Conservation (phyloP, 2,888 invertebrate species). For the Ferdinandea cuprea region DNA sequence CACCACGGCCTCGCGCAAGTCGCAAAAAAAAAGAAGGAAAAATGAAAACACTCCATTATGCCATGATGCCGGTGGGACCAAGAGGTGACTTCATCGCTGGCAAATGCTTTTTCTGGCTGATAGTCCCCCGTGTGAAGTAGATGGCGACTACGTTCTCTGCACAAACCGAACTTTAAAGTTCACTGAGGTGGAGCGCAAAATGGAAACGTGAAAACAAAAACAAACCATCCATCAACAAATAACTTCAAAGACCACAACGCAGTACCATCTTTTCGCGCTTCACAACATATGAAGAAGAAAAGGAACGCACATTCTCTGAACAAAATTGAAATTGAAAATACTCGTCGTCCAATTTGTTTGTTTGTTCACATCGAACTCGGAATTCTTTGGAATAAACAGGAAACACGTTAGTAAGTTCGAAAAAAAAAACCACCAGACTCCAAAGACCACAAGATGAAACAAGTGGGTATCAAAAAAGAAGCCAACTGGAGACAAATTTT, state of each 20-base stretch:
- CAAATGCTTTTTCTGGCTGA: conserved; percentile 46
- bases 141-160: conserved; percentile 29
- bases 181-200: conserved; percentile 36
- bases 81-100: conserved; percentile 64
- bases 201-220: conserved; percentile 16
- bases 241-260: conserved; percentile 48
- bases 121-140: conserved; percentile 56
- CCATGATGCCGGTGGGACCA: conserved; percentile 31
- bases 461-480: conserved; percentile 3
- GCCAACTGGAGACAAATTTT: conserved; percentile 35
- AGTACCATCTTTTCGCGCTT: conserved; percentile 25
- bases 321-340: neutral
- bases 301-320: conserved; percentile 9
- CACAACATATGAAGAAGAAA: conserved; percentile 14
- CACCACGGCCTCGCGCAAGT: conserved; percentile 2
- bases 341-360: conserved; percentile 15
- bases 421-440: conserved; percentile 4
- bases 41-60: conserved; percentile 26
- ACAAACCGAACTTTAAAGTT: conserved; percentile 50
- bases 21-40: conserved; percentile 15
- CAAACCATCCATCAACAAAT: conserved; percentile 14
- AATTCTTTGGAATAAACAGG: conserved; percentile 39
- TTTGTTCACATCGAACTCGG: conserved; percentile 20
- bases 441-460: conserved; percentile 1
- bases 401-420: conserved; percentile 20